phyloP scores from a whole-genome alignment of 2,797 vertebrate species.

The Crenichthys baileyi region DNA sequence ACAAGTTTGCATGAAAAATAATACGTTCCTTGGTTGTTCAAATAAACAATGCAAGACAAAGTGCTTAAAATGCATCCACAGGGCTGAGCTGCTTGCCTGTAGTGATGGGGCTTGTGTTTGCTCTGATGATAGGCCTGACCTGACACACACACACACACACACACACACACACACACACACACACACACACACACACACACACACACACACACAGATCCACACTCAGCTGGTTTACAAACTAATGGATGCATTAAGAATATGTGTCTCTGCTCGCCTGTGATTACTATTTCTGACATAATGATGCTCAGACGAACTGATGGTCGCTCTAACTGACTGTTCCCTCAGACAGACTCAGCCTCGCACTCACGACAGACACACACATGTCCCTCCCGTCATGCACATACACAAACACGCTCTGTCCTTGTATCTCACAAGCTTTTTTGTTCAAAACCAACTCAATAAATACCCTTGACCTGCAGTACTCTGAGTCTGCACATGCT shows the following conservation, averaged over 20 bases:
- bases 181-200: conserved; percentile 8
- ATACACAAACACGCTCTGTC: conserved; percentile 27
- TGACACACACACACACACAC: conserved; percentile 17
- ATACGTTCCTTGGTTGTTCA: conserved; percentile 42
- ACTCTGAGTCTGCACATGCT: conserved; percentile 48
- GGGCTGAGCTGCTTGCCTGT: conserved; percentile 67
- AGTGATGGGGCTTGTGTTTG: conserved; percentile 69
- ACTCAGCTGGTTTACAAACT: conserved; percentile 29
- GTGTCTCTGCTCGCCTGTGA: conserved; percentile 39
- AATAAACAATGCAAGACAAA: conserved; percentile 52
- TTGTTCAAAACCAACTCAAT: conserved; percentile 49
- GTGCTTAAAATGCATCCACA: conserved; percentile 69
- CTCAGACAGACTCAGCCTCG: conserved; percentile 57
- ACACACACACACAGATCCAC: conserved; percentile 3
- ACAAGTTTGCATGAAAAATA: conserved; percentile 47
- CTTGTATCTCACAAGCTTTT: conserved; percentile 4
- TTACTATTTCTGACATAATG: conserved; percentile 17
- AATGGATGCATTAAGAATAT: conserved; percentile 31
- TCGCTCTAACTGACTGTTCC: conserved; percentile 43
- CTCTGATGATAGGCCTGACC: conserved; percentile 62
- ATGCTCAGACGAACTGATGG: conserved; percentile 46
- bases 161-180: conserved; percentile 20
- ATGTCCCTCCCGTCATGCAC: conserved; percentile 31
- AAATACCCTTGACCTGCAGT: conserved; percentile 66
- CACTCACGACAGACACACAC: conserved; percentile 12